Evolutionary conservation across 2,113 vertebrate genomes (phyloP).

Genomic region (Sinocyclocheilus maitianheensis): DNA sequence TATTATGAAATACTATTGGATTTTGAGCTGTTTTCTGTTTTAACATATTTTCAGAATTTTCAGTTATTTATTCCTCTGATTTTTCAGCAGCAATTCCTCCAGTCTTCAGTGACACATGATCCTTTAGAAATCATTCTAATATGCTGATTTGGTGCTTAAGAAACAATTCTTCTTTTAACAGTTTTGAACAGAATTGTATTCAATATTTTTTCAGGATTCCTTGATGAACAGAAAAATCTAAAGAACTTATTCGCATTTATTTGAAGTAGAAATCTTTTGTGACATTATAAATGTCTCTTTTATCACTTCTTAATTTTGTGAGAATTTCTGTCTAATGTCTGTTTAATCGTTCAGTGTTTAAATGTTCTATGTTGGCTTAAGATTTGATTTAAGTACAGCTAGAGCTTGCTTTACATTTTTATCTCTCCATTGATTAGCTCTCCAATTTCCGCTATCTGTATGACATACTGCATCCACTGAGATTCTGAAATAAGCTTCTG

Average conservation of each 20-base stretch:
- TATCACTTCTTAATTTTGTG: no score
- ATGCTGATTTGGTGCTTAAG: not conserved
- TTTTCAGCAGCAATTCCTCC: not conserved
- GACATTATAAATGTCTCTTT: no score
- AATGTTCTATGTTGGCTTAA: not conserved
- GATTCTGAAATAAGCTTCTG: no score
- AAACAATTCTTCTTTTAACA: not conserved
- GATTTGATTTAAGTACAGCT: not conserved
- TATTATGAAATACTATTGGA: not conserved
- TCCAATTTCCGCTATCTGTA: not conserved
- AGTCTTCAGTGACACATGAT: not conserved
- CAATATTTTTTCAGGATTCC: not conserved
- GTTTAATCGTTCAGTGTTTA: not conserved
- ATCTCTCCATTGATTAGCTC: slow-evolving; percentile 16
- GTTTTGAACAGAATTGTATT: not conserved
- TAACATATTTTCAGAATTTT: not conserved
- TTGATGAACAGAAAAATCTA: not conserved
- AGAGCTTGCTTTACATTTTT: not conserved
- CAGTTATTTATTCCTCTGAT: not conserved
- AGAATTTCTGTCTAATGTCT: not conserved
- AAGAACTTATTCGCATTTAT: not conserved
- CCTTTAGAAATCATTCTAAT: not conserved
- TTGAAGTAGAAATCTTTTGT: not conserved
- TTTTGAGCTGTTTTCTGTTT: not conserved
- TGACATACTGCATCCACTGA: no score